Base-by-base conservation (phyloP, 1,140 invertebrate genomes). In the Hycleus cichorii region DNA sequence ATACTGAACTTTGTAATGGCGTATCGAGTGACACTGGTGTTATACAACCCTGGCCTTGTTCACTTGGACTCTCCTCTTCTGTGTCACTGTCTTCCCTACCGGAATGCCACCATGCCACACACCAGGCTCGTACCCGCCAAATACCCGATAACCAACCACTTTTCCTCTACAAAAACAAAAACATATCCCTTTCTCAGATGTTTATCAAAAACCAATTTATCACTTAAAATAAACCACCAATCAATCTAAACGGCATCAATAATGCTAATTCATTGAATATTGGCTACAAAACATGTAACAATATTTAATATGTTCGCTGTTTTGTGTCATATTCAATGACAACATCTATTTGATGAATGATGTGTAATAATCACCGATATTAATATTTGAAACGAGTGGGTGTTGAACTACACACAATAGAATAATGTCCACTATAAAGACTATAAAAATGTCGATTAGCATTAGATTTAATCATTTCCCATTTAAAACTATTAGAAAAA, bases 1-100 rank as follows among this genome's bases (percentile, higher is more conserved):
- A 92, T 27, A 90, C 87, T 49, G 87, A 85, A 67, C 87, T 86
- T 71, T 88, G 86, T 52, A 93, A 78, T 43, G 90, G 90, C 52
- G 91, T 94, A 71, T 94, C 91, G 24, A 86, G 83, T 6, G 89
- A 92, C 24, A 91, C 82, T 6, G 91, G 90, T 38, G 91, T 94
- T 48, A 86, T 86, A 72, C 84, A 88, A 5, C 83, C 85, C 66
- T 83, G 82, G 60, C 84, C 79, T 77, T 89, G 75, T 77, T 85
- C 76, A 32, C 80, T 80, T 2, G 81, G 81, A 26, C 78, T 75
- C 42, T 83, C 84, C 57, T 89, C 83, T 49, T 85, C 83, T 39
- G 88, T 89, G 53, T 88, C 86, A 43, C 86, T 82, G 57, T 91
- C 88, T 46, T 90, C 88, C 27, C 86, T 77, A 0, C 89, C 88